These are phyloP conservation scores for Clarias gariepinus DNA, from an alignment of 2,113 vertebrate genomes.

Conservation along the genomic window DNA sequence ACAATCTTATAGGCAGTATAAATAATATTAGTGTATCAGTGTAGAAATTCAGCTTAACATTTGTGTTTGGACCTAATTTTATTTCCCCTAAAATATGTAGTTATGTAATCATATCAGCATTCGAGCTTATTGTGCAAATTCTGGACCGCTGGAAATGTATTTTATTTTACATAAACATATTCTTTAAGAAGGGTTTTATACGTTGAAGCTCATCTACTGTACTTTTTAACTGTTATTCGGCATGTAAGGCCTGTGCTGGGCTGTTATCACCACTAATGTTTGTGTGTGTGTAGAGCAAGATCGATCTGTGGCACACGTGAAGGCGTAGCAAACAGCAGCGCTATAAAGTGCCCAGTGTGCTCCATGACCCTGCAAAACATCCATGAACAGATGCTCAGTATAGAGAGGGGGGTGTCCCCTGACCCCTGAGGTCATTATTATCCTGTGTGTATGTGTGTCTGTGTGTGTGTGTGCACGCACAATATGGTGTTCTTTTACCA, in stretches of 20 bases:
- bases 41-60: background rate
- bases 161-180: background rate
- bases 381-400: constrained; percentile 71
- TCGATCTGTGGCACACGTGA: constrained; percentile 21
- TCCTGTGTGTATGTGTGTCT: constrained; percentile 53
- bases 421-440: constrained; percentile 59
- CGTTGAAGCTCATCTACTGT: background rate
- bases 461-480: background rate
- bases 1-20: background rate
- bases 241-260: constrained; percentile 8
- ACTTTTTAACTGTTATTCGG: background rate
- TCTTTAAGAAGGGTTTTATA: background rate
- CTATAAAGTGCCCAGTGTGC: background rate
- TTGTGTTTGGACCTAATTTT: constrained; percentile 20
- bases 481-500: background rate
- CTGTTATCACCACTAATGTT: background rate
- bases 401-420: constrained; percentile 46
- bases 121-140: background rate
- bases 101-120: background rate
- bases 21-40: background rate
- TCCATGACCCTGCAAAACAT: constrained; percentile 20
- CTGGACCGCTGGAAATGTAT: no score
- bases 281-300: constrained; percentile 1
- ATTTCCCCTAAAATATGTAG: background rate
- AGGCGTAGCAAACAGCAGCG: background rate